These are phyloP conservation scores for Himalopsyche anomala DNA, from an alignment of 2,888 invertebrate species.

Conservation along the genomic window DNA sequence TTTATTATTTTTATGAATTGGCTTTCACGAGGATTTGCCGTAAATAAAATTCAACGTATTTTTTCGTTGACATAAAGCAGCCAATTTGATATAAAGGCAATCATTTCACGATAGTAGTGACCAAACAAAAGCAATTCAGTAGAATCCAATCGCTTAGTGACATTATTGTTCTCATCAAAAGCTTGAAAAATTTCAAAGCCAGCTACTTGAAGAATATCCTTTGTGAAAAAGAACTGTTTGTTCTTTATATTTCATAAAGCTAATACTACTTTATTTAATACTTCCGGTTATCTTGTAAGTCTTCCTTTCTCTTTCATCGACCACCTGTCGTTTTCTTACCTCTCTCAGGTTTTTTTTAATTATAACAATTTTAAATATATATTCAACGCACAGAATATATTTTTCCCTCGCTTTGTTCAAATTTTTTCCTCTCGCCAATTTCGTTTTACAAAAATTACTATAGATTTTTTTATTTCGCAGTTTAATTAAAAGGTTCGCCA, in stretches of 20 bases:
- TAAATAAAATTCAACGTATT: too few species aligned
- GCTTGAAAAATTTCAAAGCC: background rate
- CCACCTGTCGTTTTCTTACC: slow-evolving; percentile 38
- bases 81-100: background rate
- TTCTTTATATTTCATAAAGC: slow-evolving; percentile 30
- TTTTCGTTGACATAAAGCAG: too few species aligned
- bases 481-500: slow-evolving; percentile 56
- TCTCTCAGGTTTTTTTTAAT: slow-evolving; percentile 57
- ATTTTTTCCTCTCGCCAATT: slow-evolving; percentile 33
- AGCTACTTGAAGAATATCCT: slow-evolving; percentile 13
- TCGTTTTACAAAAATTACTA: slow-evolving; percentile 44
- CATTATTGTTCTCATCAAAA: slow-evolving; percentile 26
- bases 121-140: slow-evolving; percentile 18
- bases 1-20: too few species aligned
- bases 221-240: slow-evolving; percentile 30
- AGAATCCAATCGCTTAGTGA: slow-evolving; percentile 22
- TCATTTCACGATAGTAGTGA: background rate
- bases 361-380: slow-evolving; percentile 58
- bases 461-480: slow-evolving; percentile 48
- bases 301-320: slow-evolving; percentile 28
- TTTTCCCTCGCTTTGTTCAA: slow-evolving; percentile 47
- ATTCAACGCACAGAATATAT: slow-evolving; percentile 56
- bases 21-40: too few species aligned
- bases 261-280: slow-evolving; percentile 17
- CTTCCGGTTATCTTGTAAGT: slow-evolving; percentile 47